phyloP scores from a whole-genome alignment of 2,888 invertebrate species.

The Drosophila atroscutellata region DNA sequence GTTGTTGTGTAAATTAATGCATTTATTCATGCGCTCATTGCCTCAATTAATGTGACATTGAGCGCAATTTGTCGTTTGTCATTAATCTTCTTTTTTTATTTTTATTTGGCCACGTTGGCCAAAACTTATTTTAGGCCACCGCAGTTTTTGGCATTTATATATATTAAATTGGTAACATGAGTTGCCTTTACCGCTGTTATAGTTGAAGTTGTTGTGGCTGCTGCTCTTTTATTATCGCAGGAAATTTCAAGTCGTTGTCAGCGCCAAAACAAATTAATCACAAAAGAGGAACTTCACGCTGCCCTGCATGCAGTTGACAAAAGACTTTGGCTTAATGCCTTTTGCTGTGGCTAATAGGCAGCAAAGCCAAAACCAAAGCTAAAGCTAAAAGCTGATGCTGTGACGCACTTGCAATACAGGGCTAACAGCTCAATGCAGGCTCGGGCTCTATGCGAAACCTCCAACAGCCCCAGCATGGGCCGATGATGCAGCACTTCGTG shows the following conservation, averaged over 20 bases:
- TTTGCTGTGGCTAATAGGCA: slow-evolving; percentile 49
- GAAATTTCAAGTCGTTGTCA: slow-evolving; percentile 66
- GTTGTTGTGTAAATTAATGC: slow-evolving; percentile 65
- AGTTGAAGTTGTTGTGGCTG: slow-evolving; percentile 8
- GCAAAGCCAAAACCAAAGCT: slow-evolving; percentile 22
- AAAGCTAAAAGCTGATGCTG: not conserved
- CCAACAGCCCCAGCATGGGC: slow-evolving; percentile 28
- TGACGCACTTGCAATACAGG: slow-evolving; percentile 46
- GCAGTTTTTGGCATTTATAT: slow-evolving; percentile 51
- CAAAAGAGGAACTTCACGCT: slow-evolving; percentile 22
- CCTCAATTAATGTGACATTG: slow-evolving; percentile 82
- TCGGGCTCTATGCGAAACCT: slow-evolving; percentile 5
- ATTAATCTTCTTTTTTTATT: slow-evolving; percentile 78
- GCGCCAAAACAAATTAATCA: slow-evolving; percentile 58
- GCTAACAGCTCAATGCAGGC: slow-evolving; percentile 14
- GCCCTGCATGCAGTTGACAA: slow-evolving; percentile 47
- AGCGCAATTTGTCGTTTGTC: slow-evolving; percentile 80
- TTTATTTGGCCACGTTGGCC: slow-evolving; percentile 40
- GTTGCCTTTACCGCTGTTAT: slow-evolving; percentile 10
- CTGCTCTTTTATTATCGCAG: slow-evolving; percentile 39
- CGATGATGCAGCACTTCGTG: slow-evolving; percentile 34
- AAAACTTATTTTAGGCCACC: slow-evolving; percentile 57
- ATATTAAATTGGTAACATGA: slow-evolving; percentile 24
- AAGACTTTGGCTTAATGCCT: slow-evolving; percentile 39
- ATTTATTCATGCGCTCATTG: slow-evolving; percentile 75